Base-by-base conservation (phyloP, 1,140 invertebrate genomes). In the Gonatopus flavifemur region DNA sequence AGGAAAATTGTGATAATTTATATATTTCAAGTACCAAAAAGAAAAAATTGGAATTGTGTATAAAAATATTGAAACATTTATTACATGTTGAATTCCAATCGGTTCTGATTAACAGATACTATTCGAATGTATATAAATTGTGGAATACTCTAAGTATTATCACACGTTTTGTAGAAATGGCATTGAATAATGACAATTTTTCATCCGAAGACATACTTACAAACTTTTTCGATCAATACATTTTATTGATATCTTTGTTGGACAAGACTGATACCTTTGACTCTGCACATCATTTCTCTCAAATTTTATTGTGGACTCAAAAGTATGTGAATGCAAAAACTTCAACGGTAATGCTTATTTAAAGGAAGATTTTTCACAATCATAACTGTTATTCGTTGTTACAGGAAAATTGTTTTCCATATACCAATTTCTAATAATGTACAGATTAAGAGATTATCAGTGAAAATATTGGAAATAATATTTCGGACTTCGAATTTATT, bases 391-490 rank as follows among this genome's bases (percentile, higher is more conserved):
- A 28, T 46, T 22, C 31, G 9, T 45, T 37, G 16, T 56, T 55
- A 31, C 13, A 68, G 64, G 31, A 33, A 18, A 16, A 30, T 68
- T 40, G 25, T 66, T 38, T 41, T 45, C 22, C 32, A 31, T 7
- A 37, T 57, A 13, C 55, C 58, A 1, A 20, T 45, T 0, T 16
- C 43, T 2, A 25, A 59, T 12, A 10, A 55, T 22, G 18, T 8
- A 2, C 32, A 56, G 19, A 33, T 24, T 19, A 16, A 49, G 21
- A 28, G 35, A 8, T 56, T 55, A 12, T 41, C 49, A 16, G 36
- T 36, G 32, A 46, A 52, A 10, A 42, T 68, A 49, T 33, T 68
- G 21, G 59, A 55, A 52, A 42, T 10, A 21, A 60, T 58, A 12
- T 62, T 68, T 16, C 18, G 61, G 7, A 15, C 35, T 0, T 42